Base-by-base conservation (phyloP, 2,797 vertebrate species). In the Moxostoma hubbsi region DNA sequence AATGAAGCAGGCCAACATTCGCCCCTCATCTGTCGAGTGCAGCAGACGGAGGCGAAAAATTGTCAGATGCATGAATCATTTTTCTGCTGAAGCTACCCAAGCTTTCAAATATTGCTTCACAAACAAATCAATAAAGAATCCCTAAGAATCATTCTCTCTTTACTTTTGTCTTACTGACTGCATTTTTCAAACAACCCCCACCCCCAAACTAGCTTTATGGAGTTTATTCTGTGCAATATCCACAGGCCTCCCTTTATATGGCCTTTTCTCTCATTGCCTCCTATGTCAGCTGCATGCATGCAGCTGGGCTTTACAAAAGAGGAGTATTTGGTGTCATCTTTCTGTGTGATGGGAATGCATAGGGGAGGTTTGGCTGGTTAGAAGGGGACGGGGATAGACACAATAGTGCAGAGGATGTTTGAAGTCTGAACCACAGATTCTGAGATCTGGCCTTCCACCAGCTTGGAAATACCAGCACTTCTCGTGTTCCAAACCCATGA, bases 351-450 rank as follows among this genome's bases (percentile, higher is more conserved):
- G 45, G 69, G 62, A 64, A 12, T 9, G 65, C 70, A 55, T 45
- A 59, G 69, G 80, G 77, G 66, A 81, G 54, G 75, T 46, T 65
- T 43, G 53, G 54, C 57, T 63, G 73, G 53, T n/a, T 63, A 61
- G 36, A 61, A 65, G 62, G 58, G 55, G 57, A 55, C 67, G 57
- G 53, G 81, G 67, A 12, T 47, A 77, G 73, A 73, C 77, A 85
- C 74, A 83, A 83, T 80, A 73, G 73, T 9, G 50, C 51, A 51
- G 51, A 51, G 58, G 70, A 51, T 61, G 73, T 82, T 73, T 82
- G 76, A 83, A 82, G 61, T 75, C 75, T 75, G 74, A 83, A 82
- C 75, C 54, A 9, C 51, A 57, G 49, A 79, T 79, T 82, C 62
- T 24, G 47, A 62, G 73, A 65, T 53, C 71, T 62, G 43, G 54